A percentile compares a stretch with the other conserved stretches of the same genome.
Evolutionary conservation across 2,113 vertebrate species (phyloP).

Genomic region (Campylomormyrus tamandua): DNA sequence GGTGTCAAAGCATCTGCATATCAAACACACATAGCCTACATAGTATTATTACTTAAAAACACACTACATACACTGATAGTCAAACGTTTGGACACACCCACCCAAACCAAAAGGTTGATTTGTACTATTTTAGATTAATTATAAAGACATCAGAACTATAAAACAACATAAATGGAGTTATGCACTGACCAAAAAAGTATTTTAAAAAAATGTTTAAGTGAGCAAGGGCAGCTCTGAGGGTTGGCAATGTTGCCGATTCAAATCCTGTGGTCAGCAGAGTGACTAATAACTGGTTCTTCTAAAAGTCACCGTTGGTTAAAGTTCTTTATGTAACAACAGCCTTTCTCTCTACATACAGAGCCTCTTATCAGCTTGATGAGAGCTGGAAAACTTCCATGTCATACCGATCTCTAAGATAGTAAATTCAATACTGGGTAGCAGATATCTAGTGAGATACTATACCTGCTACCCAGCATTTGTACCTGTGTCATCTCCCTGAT

Average conservation of each 20-base stretch:
- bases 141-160: not conserved
- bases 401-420: not conserved
- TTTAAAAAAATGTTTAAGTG: not conserved
- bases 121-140: not conserved
- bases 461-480: slow-evolving; percentile 23
- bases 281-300: not conserved
- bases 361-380: not conserved
- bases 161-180: not conserved
- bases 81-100: not conserved
- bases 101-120: not conserved
- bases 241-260: not conserved
- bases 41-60: not conserved
- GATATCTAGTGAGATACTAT: not conserved
- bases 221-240: not conserved
- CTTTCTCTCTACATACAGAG: not conserved
- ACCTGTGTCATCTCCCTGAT: slow-evolving; percentile 99
- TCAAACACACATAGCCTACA: not conserved
- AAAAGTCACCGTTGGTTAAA: not conserved
- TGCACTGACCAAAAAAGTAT: not conserved
- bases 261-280: not conserved
- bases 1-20: slow-evolving; percentile 10
- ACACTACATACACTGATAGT: not conserved
- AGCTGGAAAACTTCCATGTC: not conserved
- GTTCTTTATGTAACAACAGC: not conserved
- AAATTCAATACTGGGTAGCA: not conserved